Percentiles rank a stretch among this genome's conserved stretches.
Evolutionary conservation across 2,888 invertebrate genomes (phyloP).

Genomic region (Thera obeliscata): DNA sequence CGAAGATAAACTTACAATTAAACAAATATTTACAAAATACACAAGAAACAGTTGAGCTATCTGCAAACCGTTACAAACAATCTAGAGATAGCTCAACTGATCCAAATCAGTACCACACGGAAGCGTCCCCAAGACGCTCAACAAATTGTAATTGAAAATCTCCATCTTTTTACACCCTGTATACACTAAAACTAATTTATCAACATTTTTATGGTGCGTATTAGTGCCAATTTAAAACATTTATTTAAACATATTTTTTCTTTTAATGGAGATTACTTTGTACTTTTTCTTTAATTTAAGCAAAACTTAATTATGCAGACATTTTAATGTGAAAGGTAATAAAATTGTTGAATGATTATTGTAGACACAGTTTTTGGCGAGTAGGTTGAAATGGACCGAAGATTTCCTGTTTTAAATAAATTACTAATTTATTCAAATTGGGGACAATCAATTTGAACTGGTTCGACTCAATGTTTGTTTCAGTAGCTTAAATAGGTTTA

Average conservation of each 20-base stretch:
- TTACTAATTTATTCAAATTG: slow-evolving; percentile 73
- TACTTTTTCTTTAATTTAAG: slow-evolving; percentile 14
- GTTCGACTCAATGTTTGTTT: slow-evolving; percentile 51
- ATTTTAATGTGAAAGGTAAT: slow-evolving; percentile 21
- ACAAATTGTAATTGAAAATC: too few relatives aligned
- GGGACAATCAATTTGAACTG: slow-evolving; percentile 52
- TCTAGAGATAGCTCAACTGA: too few relatives aligned
- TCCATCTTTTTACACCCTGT: too few relatives aligned
- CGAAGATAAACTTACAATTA: too few relatives aligned
- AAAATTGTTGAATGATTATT: slow-evolving; percentile 26
- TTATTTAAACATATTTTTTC: slow-evolving; percentile 18
- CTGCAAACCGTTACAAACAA: too few relatives aligned
- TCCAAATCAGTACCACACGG: too few relatives aligned
- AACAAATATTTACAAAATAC: too few relatives aligned
- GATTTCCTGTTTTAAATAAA: slow-evolving; percentile 49
- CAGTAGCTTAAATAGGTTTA: slow-evolving; percentile 28
- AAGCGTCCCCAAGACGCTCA: too few relatives aligned
- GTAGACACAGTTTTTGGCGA: slow-evolving; percentile 22
- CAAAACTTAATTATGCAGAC: slow-evolving; percentile 18
- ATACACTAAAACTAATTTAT: slow-evolving; percentile 7
- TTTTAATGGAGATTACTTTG: slow-evolving; percentile 17
- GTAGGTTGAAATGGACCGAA: slow-evolving; percentile 42
- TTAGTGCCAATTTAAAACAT: slow-evolving; percentile 21
- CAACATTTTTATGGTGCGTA: slow-evolving; percentile 13
- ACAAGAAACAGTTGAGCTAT: too few relatives aligned